These are phyloP conservation scores for Notolepis coatsorum DNA, from an alignment of 2,797 vertebrate species.

Conservation along the genomic window DNA sequence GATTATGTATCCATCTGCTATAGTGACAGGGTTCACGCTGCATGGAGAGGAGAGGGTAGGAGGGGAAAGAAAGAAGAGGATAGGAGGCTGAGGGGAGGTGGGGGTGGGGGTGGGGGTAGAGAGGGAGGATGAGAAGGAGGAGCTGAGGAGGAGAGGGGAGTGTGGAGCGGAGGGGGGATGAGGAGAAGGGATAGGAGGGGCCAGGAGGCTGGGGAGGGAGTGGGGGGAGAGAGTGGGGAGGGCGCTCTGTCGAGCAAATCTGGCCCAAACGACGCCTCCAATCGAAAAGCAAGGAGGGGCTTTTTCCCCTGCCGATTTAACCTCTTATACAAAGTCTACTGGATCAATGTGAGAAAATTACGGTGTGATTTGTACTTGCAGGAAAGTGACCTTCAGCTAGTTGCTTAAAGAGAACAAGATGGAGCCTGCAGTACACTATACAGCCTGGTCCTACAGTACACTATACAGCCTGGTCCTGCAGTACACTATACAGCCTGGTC, in stretches of 20 bases:
- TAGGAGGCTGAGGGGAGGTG: too few species aligned
- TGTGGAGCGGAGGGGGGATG: not conserved
- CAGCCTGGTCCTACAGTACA: not conserved
- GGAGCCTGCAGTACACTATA: not conserved
- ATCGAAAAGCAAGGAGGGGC: constrained; percentile 9
- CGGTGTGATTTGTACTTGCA: constrained; percentile 5
- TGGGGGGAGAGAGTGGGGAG: not conserved
- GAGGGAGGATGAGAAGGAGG: too few species aligned
- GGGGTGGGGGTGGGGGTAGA: too few species aligned
- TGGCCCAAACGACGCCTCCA: constrained; percentile 32
- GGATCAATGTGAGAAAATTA: constrained; percentile 17
- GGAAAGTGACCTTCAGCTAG: constrained; percentile 15
- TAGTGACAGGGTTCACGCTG: constrained; percentile 38
- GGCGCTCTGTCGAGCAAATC: constrained; percentile 18
- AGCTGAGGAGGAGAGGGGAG: too few species aligned
- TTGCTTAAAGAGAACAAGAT: not conserved
- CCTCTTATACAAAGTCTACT: not conserved
- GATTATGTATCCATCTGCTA: constrained; percentile 57
- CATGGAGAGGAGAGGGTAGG: not conserved
- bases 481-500: too few species aligned
- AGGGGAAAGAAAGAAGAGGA: too few species aligned
- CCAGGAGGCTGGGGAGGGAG: not conserved
- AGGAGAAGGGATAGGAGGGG: not conserved
- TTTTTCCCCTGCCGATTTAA: constrained; percentile 27
- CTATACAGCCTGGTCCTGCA: too few species aligned